phyloP scores from a whole-genome alignment of 2,888 invertebrate genomes.

The Acanthopleura granulata region DNA sequence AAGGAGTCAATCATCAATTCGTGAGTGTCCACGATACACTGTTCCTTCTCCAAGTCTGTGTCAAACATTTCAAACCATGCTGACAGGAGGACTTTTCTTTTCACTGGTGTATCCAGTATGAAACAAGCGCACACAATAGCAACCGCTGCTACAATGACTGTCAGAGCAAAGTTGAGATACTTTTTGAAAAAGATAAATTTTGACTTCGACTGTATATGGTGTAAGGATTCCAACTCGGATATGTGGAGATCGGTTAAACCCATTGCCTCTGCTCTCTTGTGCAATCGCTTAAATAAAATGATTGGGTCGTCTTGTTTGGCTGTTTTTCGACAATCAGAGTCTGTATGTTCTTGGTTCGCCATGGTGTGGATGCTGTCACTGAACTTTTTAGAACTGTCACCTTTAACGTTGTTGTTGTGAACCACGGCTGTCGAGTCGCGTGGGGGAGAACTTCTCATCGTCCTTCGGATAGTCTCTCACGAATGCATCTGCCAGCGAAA shows the following conservation, averaged over 20 bases:
- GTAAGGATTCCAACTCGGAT: conserved; percentile 37
- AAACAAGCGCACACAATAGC: conserved; percentile 30
- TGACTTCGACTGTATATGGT: conserved; percentile 30
- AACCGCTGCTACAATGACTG: conserved; percentile 24
- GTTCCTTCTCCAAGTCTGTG: conserved; percentile 36
- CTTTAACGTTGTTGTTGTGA: too few species aligned
- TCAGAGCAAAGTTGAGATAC: conserved; percentile 22
- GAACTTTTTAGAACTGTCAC: too few species aligned
- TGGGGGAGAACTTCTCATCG: too few species aligned
- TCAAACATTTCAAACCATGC: conserved; percentile 43
- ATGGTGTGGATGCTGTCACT: too few species aligned
- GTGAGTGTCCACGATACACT: conserved; percentile 48
- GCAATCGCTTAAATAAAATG: conserved; percentile 38
- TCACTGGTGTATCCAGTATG: conserved; percentile 47
- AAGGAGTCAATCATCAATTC: conserved; percentile 70
- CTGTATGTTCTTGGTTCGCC: background rate
- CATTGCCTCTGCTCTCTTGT: conserved; percentile 41
- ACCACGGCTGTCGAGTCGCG: too few species aligned
- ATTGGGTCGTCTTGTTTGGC: background rate
- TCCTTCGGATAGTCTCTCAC: too few species aligned
- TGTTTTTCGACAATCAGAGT: background rate
- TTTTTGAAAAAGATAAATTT: conserved; percentile 22
- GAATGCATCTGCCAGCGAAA: background rate
- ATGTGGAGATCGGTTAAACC: conserved; percentile 48
- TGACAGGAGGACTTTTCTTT: conserved; percentile 32